These are phyloP conservation scores for Empis livida DNA, from an alignment of 2,888 invertebrate genomes.

Conservation along the genomic window DNA sequence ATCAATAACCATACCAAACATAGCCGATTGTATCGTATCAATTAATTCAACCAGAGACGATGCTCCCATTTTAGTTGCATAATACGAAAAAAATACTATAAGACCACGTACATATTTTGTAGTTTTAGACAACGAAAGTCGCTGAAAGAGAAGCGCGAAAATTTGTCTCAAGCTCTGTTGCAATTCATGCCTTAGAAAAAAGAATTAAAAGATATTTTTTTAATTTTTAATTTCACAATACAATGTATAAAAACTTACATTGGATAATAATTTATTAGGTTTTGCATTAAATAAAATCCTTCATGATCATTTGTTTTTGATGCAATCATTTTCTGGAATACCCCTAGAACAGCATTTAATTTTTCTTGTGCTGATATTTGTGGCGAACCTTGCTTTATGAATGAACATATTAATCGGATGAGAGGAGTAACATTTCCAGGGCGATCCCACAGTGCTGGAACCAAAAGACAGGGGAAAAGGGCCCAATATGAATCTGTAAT, in stretches of 20 bases:
- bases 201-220: background rate
- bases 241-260: slow-evolving; percentile 48
- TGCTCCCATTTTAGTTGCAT: slow-evolving; percentile 68
- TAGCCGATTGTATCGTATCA: slow-evolving; percentile 75
- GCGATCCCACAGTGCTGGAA: slow-evolving; percentile 87
- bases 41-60: slow-evolving; percentile 59
- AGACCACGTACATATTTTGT: slow-evolving; percentile 86
- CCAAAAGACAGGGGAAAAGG: slow-evolving; percentile 77
- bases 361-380: slow-evolving; percentile 58
- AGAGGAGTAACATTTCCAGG: slow-evolving; percentile 88
- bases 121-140: slow-evolving; percentile 86
- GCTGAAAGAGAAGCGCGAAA: slow-evolving; percentile 83
- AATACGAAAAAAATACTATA: slow-evolving; percentile 83
- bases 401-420: slow-evolving; percentile 82
- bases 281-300: slow-evolving; percentile 83
- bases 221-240: no score
- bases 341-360: slow-evolving; percentile 72
- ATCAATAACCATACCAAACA: slow-evolving; percentile 94
- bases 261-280: slow-evolving; percentile 71
- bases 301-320: slow-evolving; percentile 93
- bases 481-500: slow-evolving; percentile 77
- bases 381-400: slow-evolving; percentile 56
- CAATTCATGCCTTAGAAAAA: slow-evolving; percentile 47
- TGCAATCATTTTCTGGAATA: slow-evolving; percentile 92
- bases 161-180: slow-evolving; percentile 72